phyloP scores from a whole-genome alignment of 2,888 invertebrate species.

The Mythimna vitellina region DNA sequence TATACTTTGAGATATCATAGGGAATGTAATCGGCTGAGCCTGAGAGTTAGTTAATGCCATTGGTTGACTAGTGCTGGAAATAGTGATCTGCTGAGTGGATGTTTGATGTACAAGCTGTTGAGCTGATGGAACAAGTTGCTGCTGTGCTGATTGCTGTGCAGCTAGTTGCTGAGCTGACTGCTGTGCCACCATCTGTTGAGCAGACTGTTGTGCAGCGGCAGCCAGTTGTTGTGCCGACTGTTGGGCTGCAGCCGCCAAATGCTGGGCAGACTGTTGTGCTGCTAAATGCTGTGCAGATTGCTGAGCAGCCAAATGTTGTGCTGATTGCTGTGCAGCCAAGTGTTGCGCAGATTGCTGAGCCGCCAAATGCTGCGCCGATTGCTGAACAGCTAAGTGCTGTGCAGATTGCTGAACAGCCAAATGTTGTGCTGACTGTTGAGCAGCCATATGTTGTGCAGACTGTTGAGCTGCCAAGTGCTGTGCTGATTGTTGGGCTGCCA shows the following conservation, averaged over 20 bases:
- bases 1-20: conserved; percentile 88
- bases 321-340: conserved; percentile 71
- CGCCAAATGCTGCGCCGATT: conserved; percentile 75
- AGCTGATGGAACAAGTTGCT: conserved; percentile 82
- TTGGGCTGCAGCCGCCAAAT: conserved; percentile 77
- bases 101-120: conserved; percentile 87
- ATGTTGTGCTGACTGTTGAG: conserved; percentile 76
- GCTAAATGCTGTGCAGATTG: conserved; percentile 71
- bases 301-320: conserved; percentile 73
- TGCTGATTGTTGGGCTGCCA: conserved; percentile 81
- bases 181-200: conserved; percentile 77
- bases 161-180: conserved; percentile 84
- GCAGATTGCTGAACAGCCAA: conserved; percentile 73
- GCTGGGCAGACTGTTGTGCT: conserved; percentile 80
- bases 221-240: conserved; percentile 82
- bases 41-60: conserved; percentile 87
- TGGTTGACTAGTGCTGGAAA: conserved; percentile 87
- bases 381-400: conserved; percentile 72
- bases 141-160: conserved; percentile 85
- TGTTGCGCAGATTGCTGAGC: conserved; percentile 72
- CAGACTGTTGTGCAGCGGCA: conserved; percentile 77
- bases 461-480: conserved; percentile 76
- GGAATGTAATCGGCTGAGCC: conserved; percentile 86
- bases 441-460: conserved; percentile 76
- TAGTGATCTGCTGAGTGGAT: conserved; percentile 87